These are phyloP conservation scores for Heliangelus exortis DNA, from an alignment of 2,797 vertebrate species.

Conservation along the genomic window DNA sequence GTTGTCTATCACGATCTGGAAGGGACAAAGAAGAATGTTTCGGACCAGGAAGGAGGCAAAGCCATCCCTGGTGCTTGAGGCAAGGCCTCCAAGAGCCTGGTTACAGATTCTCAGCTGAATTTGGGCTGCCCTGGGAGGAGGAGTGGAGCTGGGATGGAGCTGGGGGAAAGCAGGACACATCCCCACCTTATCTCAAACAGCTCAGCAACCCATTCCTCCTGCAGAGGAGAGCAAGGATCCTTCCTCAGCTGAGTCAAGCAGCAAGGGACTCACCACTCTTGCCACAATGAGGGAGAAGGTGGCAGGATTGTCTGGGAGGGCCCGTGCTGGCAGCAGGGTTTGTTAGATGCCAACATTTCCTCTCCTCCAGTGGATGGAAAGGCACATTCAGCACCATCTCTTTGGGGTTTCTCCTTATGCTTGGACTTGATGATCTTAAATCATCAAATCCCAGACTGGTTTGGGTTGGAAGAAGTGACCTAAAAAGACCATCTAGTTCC, in stretches of 20 bases:
- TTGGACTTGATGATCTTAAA: too few species aligned
- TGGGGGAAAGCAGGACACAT: neutral
- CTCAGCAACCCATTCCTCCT: neutral
- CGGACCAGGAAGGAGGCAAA: fast-evolving
- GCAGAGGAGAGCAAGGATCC: neutral
- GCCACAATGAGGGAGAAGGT: neutral
- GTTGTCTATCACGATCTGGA: conserved; percentile 92
- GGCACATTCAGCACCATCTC: fast-evolving
- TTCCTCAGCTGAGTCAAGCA: neutral
- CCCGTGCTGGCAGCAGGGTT: neutral
- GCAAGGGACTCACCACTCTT: fast-evolving
- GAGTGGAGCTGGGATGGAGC: neutral
- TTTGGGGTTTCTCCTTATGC: neutral
- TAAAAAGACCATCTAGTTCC: too few species aligned
- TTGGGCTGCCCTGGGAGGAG: fast-evolving
- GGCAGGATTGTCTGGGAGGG: neutral
- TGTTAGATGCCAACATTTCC: neutral
- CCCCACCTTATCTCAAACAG: neutral
- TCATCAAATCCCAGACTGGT: too few species aligned
- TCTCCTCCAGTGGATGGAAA: neutral
- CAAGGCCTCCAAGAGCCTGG: neutral
- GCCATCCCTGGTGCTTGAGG: fast-evolving
- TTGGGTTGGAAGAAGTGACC: too few species aligned
- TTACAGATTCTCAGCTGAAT: neutral
- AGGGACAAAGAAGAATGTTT: neutral